Evolutionary conservation across 2,888 invertebrate genomes (phyloP).

Genomic region (Pollenia griseotomentosa): DNA sequence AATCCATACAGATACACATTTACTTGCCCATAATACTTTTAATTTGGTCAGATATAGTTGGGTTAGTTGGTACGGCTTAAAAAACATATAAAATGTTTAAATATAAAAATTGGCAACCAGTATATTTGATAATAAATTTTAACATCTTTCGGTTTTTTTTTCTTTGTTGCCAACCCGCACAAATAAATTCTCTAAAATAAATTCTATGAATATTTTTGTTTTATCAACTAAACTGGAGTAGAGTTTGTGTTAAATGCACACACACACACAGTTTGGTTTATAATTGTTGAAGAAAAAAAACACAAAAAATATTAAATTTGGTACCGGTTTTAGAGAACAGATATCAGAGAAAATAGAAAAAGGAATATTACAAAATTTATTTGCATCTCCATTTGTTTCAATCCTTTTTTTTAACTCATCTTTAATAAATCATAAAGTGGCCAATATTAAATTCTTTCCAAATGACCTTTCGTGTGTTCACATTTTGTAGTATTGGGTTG

Average conservation of each 20-base stretch:
- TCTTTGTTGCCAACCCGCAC: neutral
- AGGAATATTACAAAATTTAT: constrained; percentile 7
- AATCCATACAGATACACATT: neutral
- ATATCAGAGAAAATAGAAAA: neutral
- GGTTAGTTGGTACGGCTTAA: constrained; percentile 14
- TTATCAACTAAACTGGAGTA: neutral
- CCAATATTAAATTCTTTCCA: constrained; percentile 25
- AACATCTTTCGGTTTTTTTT: neutral
- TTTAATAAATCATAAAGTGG: constrained; percentile 45
- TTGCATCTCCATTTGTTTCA: neutral
- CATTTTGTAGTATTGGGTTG: neutral
- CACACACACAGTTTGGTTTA: neutral
- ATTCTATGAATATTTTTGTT: constrained; percentile 8
- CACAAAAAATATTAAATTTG: constrained; percentile 8
- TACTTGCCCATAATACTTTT: neutral
- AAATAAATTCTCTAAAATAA: neutral
- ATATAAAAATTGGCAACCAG: constrained; percentile 45
- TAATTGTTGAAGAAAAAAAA: neutral
- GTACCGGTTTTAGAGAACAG: constrained; percentile 16
- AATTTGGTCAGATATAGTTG: constrained; percentile 19
- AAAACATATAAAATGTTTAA: constrained; percentile 48
- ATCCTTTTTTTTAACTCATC: neutral
- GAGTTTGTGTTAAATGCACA: neutral
- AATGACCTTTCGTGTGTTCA: neutral
- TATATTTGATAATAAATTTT: constrained; percentile 61